These are phyloP conservation scores for Drosophila ambigua DNA, from an alignment of 1,140 invertebrate species.

Conservation along the genomic window DNA sequence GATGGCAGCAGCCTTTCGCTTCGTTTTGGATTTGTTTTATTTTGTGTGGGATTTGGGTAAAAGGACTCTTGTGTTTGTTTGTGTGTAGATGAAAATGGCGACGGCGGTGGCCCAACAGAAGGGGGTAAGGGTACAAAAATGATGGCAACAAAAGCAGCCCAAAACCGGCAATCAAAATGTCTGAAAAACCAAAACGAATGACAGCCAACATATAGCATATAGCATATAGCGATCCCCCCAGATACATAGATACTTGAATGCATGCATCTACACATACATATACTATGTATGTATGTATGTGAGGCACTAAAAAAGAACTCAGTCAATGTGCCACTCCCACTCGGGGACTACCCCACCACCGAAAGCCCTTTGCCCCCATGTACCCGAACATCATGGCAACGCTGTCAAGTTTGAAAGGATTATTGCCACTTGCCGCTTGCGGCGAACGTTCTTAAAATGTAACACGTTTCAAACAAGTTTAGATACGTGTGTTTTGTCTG, in stretches of 20 bases:
- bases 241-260: constrained; percentile 31
- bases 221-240: constrained; percentile 42
- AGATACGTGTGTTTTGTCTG: constrained; percentile 70
- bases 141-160: constrained; percentile 59
- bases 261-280: constrained; percentile 1
- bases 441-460: constrained; percentile 80
- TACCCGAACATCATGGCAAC: constrained; percentile 65
- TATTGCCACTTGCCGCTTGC: constrained; percentile 80
- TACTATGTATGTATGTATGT: background rate
- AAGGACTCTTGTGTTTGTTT: constrained; percentile 16
- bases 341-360: constrained; percentile 20
- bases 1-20: no score
- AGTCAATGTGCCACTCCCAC: constrained; percentile 73
- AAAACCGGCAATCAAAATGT: constrained; percentile 67
- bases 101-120: constrained; percentile 37
- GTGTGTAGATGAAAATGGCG: constrained; percentile 44
- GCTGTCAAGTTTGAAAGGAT: constrained; percentile 79
- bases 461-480: constrained; percentile 82
- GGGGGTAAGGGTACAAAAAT: constrained; percentile 17
- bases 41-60: constrained; percentile 32
- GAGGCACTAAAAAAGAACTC: constrained; percentile 32
- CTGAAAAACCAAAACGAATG: constrained; percentile 60
- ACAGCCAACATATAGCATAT: constrained; percentile 54
- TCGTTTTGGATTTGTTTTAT: constrained; percentile 2
- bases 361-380: constrained; percentile 27